Evolutionary conservation across 1,140 invertebrate species (phyloP).

Genomic region (Zeugodacus cucurbitae): DNA sequence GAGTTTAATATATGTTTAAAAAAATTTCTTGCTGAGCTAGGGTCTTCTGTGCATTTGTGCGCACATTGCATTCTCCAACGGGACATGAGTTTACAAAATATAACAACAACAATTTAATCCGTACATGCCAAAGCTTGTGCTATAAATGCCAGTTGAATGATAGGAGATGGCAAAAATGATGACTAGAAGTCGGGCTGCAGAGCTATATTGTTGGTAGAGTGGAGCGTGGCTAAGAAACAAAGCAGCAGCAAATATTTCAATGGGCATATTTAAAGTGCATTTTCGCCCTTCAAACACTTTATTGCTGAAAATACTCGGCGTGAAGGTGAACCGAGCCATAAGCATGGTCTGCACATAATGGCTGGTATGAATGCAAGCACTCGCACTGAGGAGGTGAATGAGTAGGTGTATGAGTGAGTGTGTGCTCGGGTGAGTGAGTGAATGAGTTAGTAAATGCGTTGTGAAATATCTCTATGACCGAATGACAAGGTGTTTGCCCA

Average conservation of each 20-base stretch:
- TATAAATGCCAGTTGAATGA: slow-evolving; percentile 28
- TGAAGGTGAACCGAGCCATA: not conserved
- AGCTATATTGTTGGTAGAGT: not conserved
- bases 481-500: not conserved
- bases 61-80: not conserved
- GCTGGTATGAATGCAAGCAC: too few species aligned
- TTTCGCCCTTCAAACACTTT: slow-evolving; percentile 27
- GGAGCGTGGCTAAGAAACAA: not conserved
- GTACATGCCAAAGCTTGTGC: slow-evolving; percentile 13
- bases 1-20: too few species aligned
- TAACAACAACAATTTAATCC: slow-evolving; percentile 17
- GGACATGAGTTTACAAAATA: not conserved
- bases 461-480: not conserved
- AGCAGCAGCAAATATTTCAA: slow-evolving; percentile 24
- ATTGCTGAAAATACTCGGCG: not conserved
- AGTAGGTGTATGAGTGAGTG: not conserved
- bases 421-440: not conserved
- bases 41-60: not conserved
- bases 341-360: not conserved
- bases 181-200: not conserved
- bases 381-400: too few species aligned
- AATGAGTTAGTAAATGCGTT: not conserved
- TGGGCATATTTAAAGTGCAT: slow-evolving; percentile 32
- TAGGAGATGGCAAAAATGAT: not conserved
- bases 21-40: too few species aligned